Evolutionary conservation across 1,140 invertebrate species (phyloP), one percentile per base, ranked within the genome.

Genomic region (Zaprionus vittiger): DNA sequence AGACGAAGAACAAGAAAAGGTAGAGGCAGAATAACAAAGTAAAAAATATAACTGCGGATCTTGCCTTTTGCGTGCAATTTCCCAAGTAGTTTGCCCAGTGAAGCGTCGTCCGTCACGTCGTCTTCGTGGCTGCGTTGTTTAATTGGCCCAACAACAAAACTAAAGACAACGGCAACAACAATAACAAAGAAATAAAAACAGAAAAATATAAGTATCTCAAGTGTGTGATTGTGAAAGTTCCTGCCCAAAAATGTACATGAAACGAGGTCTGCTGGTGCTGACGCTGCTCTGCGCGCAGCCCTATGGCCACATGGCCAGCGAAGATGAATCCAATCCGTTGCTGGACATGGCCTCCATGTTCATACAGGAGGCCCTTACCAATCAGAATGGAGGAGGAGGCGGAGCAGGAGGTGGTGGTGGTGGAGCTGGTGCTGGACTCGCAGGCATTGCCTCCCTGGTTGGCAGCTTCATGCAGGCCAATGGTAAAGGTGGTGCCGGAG

Each of bases 391-490:
- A 4, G 93, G 92, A 49, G 93, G 93, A 1, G 68, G 92, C 57
- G 94, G 80, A n/a, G 92, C 91, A 0, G 82, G 66, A 5, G 82
- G 62, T 7, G 82, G 63, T 0, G 79, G 63, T 0, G 94, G 94
- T 1, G 94, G 93, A 11, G 94, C 93, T 3, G 94, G 93, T 17
- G 80, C 77, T 67, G 92, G 89, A 6, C 41, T 93, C 20, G 91
- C 90, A 12, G 87, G 92, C 22, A 81, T 93, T 38, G 92, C 92
- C 6, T 92, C 92, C 0, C 90, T 95, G 0, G 80, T 95, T n/a
- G 94, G 94, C 5, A 93, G 79, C 34, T 91, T 95, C 6, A 94
- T 95, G 94, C 94, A 95, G 76, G 94, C 94, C 28, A 94, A 94
- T 44, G 93, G 93, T 34, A 94, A 74, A 76, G 68, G 83, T 15